Conservation (phyloP, 2,888 invertebrate genomes). For the Amphipyra tragopoginis region DNA sequence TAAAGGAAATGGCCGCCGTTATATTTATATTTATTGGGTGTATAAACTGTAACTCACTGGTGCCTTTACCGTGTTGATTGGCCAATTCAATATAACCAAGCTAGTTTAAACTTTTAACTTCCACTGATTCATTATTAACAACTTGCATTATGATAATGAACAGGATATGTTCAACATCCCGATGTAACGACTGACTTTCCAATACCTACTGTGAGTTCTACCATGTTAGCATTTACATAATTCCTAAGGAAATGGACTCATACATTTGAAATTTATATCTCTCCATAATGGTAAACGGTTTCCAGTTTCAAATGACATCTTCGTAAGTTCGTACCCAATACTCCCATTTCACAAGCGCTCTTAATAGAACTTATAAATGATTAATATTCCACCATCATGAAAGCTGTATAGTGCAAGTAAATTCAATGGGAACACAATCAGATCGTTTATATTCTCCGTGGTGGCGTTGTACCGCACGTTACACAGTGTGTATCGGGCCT, state of each 20-base stretch:
- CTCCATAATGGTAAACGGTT: neutral
- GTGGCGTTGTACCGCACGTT: slow-evolving; percentile 61
- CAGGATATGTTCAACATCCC: slow-evolving; percentile 34
- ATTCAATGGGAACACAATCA: slow-evolving; percentile 64
- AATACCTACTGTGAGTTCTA: neutral
- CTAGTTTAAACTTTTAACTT: slow-evolving; percentile 28
- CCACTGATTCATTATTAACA: slow-evolving; percentile 20
- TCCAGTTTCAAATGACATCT: neutral
- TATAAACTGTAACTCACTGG: slow-evolving; percentile 16
- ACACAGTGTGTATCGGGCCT: slow-evolving; percentile 70
- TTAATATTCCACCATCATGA: slow-evolving; percentile 57
- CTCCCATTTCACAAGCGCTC: slow-evolving; percentile 24
- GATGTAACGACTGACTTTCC: neutral
- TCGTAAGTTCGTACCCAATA: slow-evolving; percentile 10
- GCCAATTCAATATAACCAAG: slow-evolving; percentile 19
- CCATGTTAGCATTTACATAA: no score
- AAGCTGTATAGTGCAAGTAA: slow-evolving; percentile 57
- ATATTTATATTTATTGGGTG: slow-evolving; percentile 27
- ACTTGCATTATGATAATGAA: slow-evolving; percentile 36
- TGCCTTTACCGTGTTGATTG: slow-evolving; percentile 19
- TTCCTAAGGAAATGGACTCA: no score
- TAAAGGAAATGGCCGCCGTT: slow-evolving; percentile 43
- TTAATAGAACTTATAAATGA: slow-evolving; percentile 52
- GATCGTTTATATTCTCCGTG: slow-evolving; percentile 63
- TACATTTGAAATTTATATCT: no score